Conservation (phyloP, 1,140 invertebrate species). For the Oreohelix idahoensis region DNA sequence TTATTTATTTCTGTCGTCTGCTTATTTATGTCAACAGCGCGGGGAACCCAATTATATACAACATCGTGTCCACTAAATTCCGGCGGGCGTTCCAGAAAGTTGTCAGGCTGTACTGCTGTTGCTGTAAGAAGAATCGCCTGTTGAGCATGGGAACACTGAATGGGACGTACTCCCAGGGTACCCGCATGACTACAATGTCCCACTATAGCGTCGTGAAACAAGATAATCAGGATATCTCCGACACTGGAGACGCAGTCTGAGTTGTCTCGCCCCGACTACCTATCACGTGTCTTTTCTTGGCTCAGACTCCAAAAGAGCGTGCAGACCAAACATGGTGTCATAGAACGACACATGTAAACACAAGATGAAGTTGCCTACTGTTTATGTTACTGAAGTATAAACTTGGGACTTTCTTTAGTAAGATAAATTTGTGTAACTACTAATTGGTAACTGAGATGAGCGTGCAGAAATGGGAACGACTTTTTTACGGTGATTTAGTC, state of each 20-base stretch:
- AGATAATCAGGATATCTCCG: conserved; percentile 11
- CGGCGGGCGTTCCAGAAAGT: conserved; percentile 53
- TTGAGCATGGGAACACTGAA: not conserved
- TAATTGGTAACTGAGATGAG: no score
- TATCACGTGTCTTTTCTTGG: no score
- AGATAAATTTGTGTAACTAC: no score
- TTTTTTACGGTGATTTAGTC: no score
- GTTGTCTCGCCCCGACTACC: no score
- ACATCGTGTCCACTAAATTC: conserved; percentile 59
- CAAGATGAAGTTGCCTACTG: no score
- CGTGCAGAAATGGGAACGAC: no score
- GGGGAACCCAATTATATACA: conserved; percentile 68
- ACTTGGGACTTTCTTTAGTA: no score
- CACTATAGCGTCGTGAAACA: conserved; percentile 46
- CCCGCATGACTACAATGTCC: conserved; percentile 42
- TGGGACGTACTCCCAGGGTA: conserved; percentile 27
- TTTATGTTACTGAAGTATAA: no score
- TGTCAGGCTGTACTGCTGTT: conserved; percentile 34
- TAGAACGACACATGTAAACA: no score
- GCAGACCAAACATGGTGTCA: no score
- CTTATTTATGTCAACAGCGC: conserved; percentile 68
- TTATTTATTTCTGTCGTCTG: conserved; percentile 84
- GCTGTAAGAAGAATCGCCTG: not conserved
- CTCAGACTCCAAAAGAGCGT: no score
- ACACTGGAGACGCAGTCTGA: conserved; percentile 16